Evolutionary conservation across 2,797 vertebrate species (phyloP).

Genomic region (Craterocephalus amniculus): DNA sequence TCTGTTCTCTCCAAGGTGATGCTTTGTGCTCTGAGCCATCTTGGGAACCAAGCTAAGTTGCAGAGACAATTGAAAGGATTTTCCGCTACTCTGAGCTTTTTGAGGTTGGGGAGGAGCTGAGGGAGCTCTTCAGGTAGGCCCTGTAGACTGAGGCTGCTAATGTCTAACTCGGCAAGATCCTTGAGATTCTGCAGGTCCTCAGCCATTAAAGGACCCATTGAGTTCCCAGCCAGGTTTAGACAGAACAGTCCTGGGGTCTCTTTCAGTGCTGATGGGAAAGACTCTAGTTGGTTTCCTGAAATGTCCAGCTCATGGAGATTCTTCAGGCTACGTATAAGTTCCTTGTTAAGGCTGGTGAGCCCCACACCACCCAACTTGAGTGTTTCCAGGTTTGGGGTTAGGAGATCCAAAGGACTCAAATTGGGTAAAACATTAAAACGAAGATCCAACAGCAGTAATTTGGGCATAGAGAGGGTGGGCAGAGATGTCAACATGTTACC

Average conservation of each 20-base stretch:
- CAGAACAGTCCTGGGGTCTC: conserved; percentile 84
- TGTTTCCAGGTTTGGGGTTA: conserved; percentile 88
- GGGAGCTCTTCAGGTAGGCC: conserved; percentile 89
- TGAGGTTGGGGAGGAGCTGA: conserved; percentile 85
- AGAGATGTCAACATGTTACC: conserved; percentile 87
- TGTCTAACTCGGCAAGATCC: conserved; percentile 89
- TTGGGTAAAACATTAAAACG: conserved; percentile 87
- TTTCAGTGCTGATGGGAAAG: conserved; percentile 81
- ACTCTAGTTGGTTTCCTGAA: conserved; percentile 88
- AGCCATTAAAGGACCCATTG: conserved; percentile 84
- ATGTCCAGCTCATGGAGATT: conserved; percentile 94
- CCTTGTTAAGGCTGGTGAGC: conserved; percentile 84
- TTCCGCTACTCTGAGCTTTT: conserved; percentile 84
- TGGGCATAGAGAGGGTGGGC: conserved; percentile 86
- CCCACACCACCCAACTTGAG: conserved; percentile 89
- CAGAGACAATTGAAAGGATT: conserved; percentile 98
- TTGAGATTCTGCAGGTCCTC: conserved; percentile 87
- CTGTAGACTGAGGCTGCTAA: conserved; percentile 91
- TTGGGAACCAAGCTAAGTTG: conserved; percentile 91
- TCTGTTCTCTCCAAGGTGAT: conserved; percentile 84
- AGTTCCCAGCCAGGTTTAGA: conserved; percentile 89
- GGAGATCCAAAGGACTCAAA: conserved; percentile 82
- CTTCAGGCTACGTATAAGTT: conserved; percentile 84
- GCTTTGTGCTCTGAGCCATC: conserved; percentile 85
- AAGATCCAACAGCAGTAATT: conserved; percentile 91